Evolutionary conservation across 2,888 invertebrate species (phyloP).

Genomic region (Trisateles emortualis): DNA sequence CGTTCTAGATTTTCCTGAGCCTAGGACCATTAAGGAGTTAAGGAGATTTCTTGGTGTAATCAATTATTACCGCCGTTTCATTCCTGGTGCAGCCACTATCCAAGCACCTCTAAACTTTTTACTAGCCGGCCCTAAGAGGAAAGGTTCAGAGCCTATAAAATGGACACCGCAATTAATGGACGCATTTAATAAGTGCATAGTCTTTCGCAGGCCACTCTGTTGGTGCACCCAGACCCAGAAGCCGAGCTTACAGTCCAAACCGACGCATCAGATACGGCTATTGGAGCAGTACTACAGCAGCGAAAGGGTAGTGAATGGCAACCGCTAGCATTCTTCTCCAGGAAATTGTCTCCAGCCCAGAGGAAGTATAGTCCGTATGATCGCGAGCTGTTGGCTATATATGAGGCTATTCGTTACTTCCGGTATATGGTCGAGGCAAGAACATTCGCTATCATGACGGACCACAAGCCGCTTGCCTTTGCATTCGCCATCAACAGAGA

Average conservation of each 20-base stretch:
- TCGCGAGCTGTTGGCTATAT: no score
- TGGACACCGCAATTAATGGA: background rate
- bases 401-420: background rate
- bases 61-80: background rate
- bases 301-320: background rate
- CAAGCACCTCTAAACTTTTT: background rate
- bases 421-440: background rate
- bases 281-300: no score
- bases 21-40: background rate
- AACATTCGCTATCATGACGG: no score
- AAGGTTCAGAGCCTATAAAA: background rate
- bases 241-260: background rate
- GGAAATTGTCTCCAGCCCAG: background rate
- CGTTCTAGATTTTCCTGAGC: background rate
- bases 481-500: no score
- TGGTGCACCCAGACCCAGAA: constrained; percentile 6
- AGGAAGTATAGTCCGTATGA: no score
- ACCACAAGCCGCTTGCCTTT: no score
- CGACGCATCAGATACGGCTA: background rate
- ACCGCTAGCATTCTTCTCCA: background rate
- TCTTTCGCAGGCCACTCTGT: background rate
- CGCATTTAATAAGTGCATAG: background rate
- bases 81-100: background rate
- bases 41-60: no score
- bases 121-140: background rate